phyloP scores from a whole-genome alignment of 2,113 vertebrate genomes.

The Aegypius monachus region DNA sequence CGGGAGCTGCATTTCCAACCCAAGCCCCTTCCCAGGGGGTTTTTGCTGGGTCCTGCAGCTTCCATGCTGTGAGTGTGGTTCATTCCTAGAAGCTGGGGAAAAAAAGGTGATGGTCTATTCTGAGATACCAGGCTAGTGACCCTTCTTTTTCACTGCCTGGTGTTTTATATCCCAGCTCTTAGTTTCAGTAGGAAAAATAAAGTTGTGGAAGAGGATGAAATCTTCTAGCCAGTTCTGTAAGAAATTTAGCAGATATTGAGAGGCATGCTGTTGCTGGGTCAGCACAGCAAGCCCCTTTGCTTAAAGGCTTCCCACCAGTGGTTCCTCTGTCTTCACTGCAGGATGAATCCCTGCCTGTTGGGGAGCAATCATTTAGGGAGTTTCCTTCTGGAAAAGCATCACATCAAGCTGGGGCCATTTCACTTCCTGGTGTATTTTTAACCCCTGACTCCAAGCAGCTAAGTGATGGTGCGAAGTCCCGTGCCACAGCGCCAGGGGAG shows the following conservation, averaged over 20 bases:
- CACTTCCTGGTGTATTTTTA: not conserved
- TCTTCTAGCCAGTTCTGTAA: not conserved
- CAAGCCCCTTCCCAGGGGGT: not conserved
- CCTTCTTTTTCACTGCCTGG: not conserved
- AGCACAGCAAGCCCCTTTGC: not conserved
- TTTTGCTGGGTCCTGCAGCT: not conserved
- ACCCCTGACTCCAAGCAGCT: not conserved
- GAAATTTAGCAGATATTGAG: not conserved
- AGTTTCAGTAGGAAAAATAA: not conserved
- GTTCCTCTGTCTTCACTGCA: not conserved
- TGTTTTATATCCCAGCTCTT: not conserved
- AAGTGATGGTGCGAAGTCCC: not conserved
- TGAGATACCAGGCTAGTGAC: not conserved
- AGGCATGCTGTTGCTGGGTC: not conserved
- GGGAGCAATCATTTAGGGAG: not conserved
- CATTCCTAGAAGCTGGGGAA: not conserved
- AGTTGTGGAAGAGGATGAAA: not conserved
- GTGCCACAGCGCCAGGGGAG: accelerated
- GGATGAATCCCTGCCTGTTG: not conserved
- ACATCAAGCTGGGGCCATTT: not conserved
- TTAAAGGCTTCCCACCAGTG: not conserved
- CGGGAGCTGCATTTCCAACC: accelerated
- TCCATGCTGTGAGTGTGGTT: accelerated
- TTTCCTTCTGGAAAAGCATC: not conserved
- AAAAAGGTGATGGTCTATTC: not conserved